phyloP scores from a whole-genome alignment of 2,113 vertebrate species.

The Micronycteris hirsuta region DNA sequence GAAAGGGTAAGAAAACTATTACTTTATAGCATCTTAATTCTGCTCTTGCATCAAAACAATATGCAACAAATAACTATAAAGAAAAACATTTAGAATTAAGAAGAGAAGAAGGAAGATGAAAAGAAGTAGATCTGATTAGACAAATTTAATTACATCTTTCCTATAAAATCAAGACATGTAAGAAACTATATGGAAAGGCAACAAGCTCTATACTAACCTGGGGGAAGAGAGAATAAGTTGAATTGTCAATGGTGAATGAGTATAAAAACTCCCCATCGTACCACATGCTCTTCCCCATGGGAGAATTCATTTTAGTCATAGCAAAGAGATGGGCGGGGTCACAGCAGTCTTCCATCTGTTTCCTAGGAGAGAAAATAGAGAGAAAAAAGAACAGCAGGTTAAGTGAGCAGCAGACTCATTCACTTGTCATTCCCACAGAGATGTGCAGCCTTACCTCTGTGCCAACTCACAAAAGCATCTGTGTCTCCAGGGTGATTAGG shows the following conservation, averaged over 20 bases:
- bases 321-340: constrained; percentile 90
- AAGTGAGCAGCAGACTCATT: constrained; percentile 8
- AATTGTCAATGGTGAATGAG: constrained; percentile 92
- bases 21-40: background rate
- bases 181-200: background rate
- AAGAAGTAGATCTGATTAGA: background rate
- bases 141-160: background rate
- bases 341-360: constrained; percentile 92
- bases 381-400: constrained; percentile 46
- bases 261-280: constrained; percentile 95
- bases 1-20: background rate
- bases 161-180: background rate
- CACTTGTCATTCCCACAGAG: constrained; percentile 17
- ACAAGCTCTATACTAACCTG: constrained; percentile 83
- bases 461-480: background rate
- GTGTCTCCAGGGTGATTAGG: constrained; percentile 18
- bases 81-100: background rate
- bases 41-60: background rate
- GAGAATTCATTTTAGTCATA: constrained; percentile 93
- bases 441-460: background rate
- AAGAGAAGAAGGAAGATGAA: background rate
- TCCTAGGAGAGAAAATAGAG: constrained; percentile 80
- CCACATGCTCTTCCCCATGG: constrained; percentile 94
- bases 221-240: constrained; percentile 91
- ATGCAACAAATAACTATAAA: background rate